Conservation (phyloP, 2,888 invertebrate genomes). For the Escarpia spicata region DNA sequence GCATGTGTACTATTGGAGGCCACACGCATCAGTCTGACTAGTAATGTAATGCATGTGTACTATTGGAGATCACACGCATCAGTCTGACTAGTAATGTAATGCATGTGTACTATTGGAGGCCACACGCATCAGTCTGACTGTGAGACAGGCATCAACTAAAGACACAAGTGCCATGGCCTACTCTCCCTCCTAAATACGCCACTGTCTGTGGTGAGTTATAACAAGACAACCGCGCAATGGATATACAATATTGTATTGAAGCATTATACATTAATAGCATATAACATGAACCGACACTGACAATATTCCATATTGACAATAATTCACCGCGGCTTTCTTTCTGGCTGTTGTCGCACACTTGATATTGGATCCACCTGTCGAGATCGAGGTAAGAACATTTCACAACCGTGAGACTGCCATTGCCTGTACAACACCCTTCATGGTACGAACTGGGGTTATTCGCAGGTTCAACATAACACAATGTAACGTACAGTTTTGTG, state of each 20-base stretch:
- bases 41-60: no score
- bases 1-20: no score
- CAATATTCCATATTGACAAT: conserved; percentile 16
- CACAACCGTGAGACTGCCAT: not conserved
- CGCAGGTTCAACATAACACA: not conserved
- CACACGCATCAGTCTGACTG: no score
- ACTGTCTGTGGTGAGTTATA: not conserved
- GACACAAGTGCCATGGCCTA: no score
- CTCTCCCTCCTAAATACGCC: no score
- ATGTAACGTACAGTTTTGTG: not conserved
- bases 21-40: no score
- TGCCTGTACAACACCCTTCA: not conserved
- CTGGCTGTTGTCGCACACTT: not conserved
- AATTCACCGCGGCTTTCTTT: not conserved
- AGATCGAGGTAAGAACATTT: not conserved
- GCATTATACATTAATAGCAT: conserved; percentile 11
- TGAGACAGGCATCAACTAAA: no score
- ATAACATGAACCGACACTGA: not conserved
- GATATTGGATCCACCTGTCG: not conserved
- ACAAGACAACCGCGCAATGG: not conserved
- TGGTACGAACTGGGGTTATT: not conserved
- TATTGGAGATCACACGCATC: no score
- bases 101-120: no score
- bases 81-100: no score
- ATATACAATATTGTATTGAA: conserved; percentile 16